Conservation (phyloP, 53 echinoderm and acorn worm species). For the Pentamera pediparva region DNA sequence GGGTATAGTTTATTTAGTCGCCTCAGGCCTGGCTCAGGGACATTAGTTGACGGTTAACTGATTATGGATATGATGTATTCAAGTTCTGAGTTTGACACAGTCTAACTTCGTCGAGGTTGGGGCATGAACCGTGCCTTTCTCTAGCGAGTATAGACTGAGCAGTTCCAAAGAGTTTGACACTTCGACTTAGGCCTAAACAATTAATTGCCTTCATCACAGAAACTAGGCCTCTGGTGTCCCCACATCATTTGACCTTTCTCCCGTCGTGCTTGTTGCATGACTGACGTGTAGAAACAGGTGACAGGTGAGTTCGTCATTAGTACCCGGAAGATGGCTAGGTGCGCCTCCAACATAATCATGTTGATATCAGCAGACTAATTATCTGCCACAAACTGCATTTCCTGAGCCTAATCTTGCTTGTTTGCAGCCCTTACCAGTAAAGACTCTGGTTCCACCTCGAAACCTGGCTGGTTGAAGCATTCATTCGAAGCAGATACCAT, state of each 20-base stretch:
- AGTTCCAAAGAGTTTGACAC: too few relatives aligned
- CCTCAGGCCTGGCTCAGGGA: too few relatives aligned
- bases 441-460: slow-evolving; percentile 15
- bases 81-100: too few relatives aligned
- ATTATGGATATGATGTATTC: too few relatives aligned
- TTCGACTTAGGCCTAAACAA: too few relatives aligned
- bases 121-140: too few relatives aligned
- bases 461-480: slow-evolving; percentile 8
- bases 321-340: slow-evolving; percentile 9
- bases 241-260: slow-evolving; percentile 18
- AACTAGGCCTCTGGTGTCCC: too few relatives aligned
- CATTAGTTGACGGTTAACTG: too few relatives aligned
- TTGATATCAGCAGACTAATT: neutral
- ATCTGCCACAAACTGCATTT: slow-evolving; percentile 1
- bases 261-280: slow-evolving; percentile 9
- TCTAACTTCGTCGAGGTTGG: too few relatives aligned
- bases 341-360: slow-evolving; percentile 10
- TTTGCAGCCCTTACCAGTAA: slow-evolving; percentile 12
- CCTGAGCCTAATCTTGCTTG: slow-evolving; percentile 1
- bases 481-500: slow-evolving; percentile 12
- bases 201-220: too few relatives aligned
- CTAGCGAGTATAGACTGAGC: too few relatives aligned
- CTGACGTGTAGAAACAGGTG: slow-evolving; percentile 12
- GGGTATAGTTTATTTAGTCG: too few relatives aligned
- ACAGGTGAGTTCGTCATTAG: neutral